Base-by-base conservation (phyloP, 2,797 vertebrate genomes). In the Cynopterus sphinx region DNA sequence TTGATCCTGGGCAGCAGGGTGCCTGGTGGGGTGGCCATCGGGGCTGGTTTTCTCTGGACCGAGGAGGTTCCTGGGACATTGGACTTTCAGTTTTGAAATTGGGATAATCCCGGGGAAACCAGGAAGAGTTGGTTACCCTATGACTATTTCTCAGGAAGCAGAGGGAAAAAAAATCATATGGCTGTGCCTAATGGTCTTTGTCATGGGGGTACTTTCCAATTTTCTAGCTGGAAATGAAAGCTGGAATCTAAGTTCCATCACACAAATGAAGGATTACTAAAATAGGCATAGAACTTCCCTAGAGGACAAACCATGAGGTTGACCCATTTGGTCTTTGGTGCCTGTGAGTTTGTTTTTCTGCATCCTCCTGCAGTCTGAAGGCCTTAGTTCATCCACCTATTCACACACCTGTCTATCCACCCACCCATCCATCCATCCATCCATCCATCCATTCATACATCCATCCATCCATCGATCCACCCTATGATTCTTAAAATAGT, bases 11-110 rank as follows among this genome's bases (percentile, higher is more conserved):
- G 21, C 24, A 89, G 46, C n/a, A 26, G 6, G 22, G 41, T 4
- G 2, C 6, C 26, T 63, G 31, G 39, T 43, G 31, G 3, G 61
- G 39, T 51, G 36, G 68, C 26, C 31, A 49, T 49, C 15, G 49
- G 49, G 15, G 49, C 84, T 46, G 11, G 19, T 79, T 95, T 93
- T 75, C 39, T 39, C 41, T 83, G 39, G 9, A 71, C 1, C 1
- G 1, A 75, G 33, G 39, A 41, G 36, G 79, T 84, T 94, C 61
- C 46, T 89, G 63, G 22, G 65, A 83, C 73, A n/a, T 63, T 74
- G 87, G 57, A 24, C 39, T 86, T 89, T 31, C n/a, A 33, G 51
- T 83, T 92, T 91, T 59, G 49, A 91, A 93, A 70, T 12, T 51
- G 68, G 55, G 67, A 55, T 36, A 61, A 9, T 59, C 36, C n/a